Evolutionary conservation across 2,113 vertebrate species (phyloP).

Genomic region (Pungitius pungitius): DNA sequence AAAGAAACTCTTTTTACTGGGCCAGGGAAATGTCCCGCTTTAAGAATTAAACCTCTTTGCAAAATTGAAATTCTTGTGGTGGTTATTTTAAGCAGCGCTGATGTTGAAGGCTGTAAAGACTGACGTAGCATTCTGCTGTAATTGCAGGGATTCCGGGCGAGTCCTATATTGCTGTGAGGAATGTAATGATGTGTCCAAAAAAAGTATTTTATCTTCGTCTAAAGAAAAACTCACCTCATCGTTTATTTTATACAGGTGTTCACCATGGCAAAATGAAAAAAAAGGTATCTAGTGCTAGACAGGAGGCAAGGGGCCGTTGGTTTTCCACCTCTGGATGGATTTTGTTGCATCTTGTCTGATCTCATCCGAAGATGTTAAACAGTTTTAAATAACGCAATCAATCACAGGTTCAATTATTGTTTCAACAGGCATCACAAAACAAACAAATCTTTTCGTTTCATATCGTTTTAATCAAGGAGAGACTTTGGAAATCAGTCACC

Average conservation of each 20-base stretch:
- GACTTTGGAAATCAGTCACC: constrained; percentile 6
- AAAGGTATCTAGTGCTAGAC: neutral
- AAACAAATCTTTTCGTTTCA: neutral
- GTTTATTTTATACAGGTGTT: too few species aligned
- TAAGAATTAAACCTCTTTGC: neutral
- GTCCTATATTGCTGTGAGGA: neutral
- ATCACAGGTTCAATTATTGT: neutral
- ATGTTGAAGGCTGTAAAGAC: neutral
- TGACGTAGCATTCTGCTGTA: neutral
- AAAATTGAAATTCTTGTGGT: neutral
- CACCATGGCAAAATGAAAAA: neutral
- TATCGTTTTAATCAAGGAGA: constrained; percentile 8
- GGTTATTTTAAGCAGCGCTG: neutral
- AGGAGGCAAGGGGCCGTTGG: neutral
- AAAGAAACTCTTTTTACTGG: neutral
- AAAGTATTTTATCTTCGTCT: neutral
- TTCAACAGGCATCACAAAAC: neutral
- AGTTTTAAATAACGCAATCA: constrained; percentile 3
- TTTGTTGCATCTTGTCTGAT: neutral
- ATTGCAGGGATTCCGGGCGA: neutral
- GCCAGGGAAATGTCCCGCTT: constrained; percentile 1
- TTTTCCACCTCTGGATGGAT: neutral
- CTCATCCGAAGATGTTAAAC: neutral
- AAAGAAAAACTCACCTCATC: neutral
- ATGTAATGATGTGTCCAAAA: neutral